Conservation (phyloP, 2,888 invertebrate species). For the Parelbella ahira region DNA sequence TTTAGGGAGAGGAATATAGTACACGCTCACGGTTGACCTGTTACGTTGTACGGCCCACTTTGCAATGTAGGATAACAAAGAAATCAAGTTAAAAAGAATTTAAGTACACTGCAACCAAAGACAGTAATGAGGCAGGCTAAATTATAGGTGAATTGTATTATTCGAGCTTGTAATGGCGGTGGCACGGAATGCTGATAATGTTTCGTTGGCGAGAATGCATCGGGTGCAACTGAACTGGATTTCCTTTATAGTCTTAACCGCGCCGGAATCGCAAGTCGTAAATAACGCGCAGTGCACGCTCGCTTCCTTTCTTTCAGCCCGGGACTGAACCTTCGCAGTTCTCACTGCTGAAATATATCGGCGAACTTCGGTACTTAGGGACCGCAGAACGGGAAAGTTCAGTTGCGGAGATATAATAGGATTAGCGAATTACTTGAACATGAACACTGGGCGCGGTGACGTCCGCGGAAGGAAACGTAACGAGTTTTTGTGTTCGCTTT, state of each 20-base stretch:
- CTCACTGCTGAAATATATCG: constrained; percentile 33
- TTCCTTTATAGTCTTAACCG: constrained; percentile 53
- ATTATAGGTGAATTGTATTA: too few species aligned
- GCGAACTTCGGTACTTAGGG: constrained; percentile 30
- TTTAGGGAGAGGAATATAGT: too few species aligned
- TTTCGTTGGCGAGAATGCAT: constrained; percentile 34
- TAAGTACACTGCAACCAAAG: too few species aligned
- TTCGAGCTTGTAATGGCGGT: too few species aligned
- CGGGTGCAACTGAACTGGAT: constrained; percentile 49
- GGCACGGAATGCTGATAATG: constrained; percentile 8
- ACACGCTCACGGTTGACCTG: too few species aligned
- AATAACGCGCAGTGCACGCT: constrained; percentile 63
- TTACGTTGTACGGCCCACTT: too few species aligned
- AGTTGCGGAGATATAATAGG: constrained; percentile 20
- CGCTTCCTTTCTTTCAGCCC: constrained; percentile 62
- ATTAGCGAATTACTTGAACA: constrained; percentile 20
- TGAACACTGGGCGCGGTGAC: not conserved
- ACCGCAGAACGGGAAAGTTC: constrained; percentile 23
- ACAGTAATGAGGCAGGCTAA: too few species aligned
- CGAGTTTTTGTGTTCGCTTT: not conserved
- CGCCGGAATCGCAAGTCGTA: constrained; percentile 68
- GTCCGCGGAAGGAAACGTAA: constrained; percentile 27
- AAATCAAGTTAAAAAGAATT: too few species aligned
- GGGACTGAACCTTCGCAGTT: constrained; percentile 49
- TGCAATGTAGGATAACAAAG: too few species aligned